Evolutionary conservation across 2,113 vertebrate genomes (phyloP).

Genomic region (Cyanoderma ruficeps): DNA sequence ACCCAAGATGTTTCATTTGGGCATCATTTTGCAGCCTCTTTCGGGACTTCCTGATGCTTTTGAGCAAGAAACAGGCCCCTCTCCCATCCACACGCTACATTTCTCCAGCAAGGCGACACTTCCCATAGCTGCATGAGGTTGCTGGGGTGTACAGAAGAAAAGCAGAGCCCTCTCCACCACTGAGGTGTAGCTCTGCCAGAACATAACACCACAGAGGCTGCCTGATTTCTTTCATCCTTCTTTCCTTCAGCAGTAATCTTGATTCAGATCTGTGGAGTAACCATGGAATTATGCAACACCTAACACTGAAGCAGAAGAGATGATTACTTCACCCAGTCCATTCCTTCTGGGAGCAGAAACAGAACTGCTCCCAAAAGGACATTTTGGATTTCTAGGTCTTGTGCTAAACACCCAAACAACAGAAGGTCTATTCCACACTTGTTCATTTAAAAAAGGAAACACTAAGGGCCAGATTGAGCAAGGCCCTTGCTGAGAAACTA

Average conservation of each 20-base stretch:
- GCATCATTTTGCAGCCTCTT: not conserved
- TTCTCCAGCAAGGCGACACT: accelerated
- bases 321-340: slow-evolving; percentile 13
- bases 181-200: not conserved
- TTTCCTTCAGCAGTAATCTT: not conserved
- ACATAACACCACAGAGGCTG: not conserved
- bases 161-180: not conserved
- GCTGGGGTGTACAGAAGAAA: not conserved
- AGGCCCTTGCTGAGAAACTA: not conserved
- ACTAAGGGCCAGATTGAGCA: not conserved
- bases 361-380: not conserved
- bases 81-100: accelerated
- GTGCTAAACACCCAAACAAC: not conserved
- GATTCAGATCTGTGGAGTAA: slow-evolving; percentile 27
- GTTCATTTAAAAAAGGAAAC: not conserved
- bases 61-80: not conserved
- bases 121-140: not conserved
- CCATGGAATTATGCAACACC: not conserved
- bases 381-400: not conserved
- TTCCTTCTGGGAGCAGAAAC: not conserved
- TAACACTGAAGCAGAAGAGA: not conserved
- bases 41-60: not conserved
- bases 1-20: not conserved
- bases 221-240: not conserved
- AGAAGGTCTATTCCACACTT: not conserved